A percentile compares a stretch with the other conserved stretches of the same genome.
phyloP scores from a whole-genome alignment of 2,888 invertebrate genomes.

The Phytoseiulus persimilis region DNA sequence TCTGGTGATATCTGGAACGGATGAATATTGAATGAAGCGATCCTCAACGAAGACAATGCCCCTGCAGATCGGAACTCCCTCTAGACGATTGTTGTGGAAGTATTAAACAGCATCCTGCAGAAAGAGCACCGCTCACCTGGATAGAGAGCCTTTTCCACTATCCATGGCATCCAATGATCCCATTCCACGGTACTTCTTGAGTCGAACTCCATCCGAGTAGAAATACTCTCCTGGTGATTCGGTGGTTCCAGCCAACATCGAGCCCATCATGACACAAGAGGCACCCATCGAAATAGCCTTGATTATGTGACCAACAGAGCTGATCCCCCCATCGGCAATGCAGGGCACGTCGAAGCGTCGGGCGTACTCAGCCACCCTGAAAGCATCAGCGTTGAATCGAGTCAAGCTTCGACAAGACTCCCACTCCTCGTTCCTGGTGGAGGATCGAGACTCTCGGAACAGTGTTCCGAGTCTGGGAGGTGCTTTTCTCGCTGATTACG shows the following conservation, averaged over 20 bases:
- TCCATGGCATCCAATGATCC: slow-evolving; percentile 98
- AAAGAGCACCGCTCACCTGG: background rate
- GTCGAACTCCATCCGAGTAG: slow-evolving; percentile 90
- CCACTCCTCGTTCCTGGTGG: too few species aligned
- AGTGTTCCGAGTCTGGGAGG: too few species aligned
- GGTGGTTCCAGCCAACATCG: slow-evolving; percentile 89
- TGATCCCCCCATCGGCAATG: slow-evolving; percentile 96
- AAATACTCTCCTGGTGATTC: slow-evolving; percentile 99
- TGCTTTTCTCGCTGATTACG: too few species aligned
- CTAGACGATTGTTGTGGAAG: too few species aligned
- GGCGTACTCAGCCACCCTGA: slow-evolving; percentile 74
- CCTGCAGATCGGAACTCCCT: too few species aligned
- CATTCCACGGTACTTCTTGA: slow-evolving; percentile 99
- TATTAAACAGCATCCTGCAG: too few species aligned
- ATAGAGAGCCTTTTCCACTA: slow-evolving; percentile 55
- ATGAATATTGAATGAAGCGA: background rate
- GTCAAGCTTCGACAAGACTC: too few species aligned
- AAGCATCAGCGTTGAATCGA: too few species aligned
- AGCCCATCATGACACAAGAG: slow-evolving; percentile 95
- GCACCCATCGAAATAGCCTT: slow-evolving; percentile 88
- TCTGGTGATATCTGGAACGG: slow-evolving; percentile 49
- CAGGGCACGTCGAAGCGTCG: slow-evolving; percentile 82
- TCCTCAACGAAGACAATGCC: background rate
- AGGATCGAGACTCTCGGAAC: too few species aligned
- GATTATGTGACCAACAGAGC: slow-evolving; percentile 89